These are phyloP conservation scores for Augochlorella aurata DNA, from an alignment of 2,888 invertebrate species.

Conservation along the genomic window DNA sequence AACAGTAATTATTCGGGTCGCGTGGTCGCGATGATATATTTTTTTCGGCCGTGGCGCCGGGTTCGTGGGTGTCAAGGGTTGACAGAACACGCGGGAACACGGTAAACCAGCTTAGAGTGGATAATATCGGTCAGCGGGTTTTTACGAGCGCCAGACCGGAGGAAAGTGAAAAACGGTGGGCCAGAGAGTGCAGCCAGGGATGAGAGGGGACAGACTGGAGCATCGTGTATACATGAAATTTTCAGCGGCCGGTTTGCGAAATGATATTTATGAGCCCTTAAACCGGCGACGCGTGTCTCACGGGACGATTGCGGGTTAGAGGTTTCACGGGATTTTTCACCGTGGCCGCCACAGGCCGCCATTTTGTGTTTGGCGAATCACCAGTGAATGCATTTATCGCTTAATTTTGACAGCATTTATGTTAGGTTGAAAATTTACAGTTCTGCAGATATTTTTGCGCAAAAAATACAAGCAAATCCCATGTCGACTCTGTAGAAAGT, in stretches of 20 bases:
- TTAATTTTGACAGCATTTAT: background rate
- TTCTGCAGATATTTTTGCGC: background rate
- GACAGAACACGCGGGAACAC: conserved; percentile 52
- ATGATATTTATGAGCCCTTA: conserved; percentile 32
- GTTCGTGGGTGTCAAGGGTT: conserved; percentile 44
- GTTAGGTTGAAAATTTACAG: background rate
- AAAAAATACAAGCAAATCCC: too few relatives aligned
- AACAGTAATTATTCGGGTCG: conserved; percentile 5
- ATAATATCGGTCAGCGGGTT: conserved; percentile 58
- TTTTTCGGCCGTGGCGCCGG: conserved; percentile 8
- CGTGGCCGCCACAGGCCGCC: background rate
- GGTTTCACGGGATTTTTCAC: background rate
- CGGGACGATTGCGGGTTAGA: conserved; percentile 4
- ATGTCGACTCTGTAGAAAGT: too few relatives aligned
- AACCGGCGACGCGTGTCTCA: background rate
- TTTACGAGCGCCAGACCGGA: conserved; percentile 46
- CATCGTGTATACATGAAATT: conserved; percentile 36
- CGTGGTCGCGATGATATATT: conserved; percentile 17
- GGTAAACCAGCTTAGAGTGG: conserved; percentile 45
- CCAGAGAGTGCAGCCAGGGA: background rate
- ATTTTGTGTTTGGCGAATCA: background rate
- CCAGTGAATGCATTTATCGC: background rate
- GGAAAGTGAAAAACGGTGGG: conserved; percentile 23
- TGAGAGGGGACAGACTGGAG: background rate
- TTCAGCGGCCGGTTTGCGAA: conserved; percentile 23